Conservation (phyloP, 2,113 vertebrate genomes). For the Pogona vitticeps region DNA sequence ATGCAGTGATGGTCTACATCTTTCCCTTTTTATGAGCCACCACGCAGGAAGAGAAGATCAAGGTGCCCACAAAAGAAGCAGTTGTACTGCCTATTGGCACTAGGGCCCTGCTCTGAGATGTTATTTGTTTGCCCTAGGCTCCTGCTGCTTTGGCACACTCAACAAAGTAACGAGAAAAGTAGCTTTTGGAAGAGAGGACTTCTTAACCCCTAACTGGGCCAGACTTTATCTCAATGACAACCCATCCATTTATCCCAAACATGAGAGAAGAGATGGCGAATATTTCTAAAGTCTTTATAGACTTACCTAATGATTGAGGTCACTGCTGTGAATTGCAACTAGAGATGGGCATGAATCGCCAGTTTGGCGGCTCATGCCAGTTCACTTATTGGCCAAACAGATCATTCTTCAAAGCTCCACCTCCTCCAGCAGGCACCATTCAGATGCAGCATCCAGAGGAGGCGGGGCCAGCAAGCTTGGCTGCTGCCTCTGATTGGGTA, state of each 20-base stretch:
- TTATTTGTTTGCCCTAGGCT: background rate
- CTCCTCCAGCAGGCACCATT: too few species aligned
- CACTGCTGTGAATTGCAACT: too few species aligned
- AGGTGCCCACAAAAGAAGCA: background rate
- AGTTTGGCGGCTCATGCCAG: too few species aligned
- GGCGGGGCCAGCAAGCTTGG: too few species aligned
- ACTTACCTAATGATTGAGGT: background rate
- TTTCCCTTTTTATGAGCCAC: background rate
- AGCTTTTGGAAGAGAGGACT: background rate
- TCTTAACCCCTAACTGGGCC: background rate
- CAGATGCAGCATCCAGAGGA: too few species aligned
- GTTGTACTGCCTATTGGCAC: background rate
- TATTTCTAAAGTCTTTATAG: constrained; percentile 16
- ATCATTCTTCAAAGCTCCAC: too few species aligned
- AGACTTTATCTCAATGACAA: background rate
- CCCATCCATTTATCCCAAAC: too few species aligned
- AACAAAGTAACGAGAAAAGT: background rate
- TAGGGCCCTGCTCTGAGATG: background rate
- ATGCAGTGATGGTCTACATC: background rate
- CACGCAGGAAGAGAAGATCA: background rate
- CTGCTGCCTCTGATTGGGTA: too few species aligned
- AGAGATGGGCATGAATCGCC: too few species aligned
- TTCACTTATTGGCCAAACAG: too few species aligned
- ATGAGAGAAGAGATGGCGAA: background rate
- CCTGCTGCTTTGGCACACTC: background rate